Conservation (phyloP, 1,140 invertebrate species). For the Sycophila sp. region DNA sequence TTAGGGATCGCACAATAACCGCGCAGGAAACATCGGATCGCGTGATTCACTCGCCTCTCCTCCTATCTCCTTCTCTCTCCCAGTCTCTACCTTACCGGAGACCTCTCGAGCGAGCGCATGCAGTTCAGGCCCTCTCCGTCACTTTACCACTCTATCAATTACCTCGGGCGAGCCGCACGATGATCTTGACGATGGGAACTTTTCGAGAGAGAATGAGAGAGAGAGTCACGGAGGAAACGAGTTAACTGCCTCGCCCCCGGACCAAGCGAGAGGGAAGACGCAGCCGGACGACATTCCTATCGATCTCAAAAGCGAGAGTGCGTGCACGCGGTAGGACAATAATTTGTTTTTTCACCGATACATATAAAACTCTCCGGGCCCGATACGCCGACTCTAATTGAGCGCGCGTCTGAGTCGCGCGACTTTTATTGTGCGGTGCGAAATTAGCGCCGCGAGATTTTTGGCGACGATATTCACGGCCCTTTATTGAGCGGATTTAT, state of each 20-base stretch:
- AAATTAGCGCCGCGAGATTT: background rate
- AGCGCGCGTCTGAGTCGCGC: background rate
- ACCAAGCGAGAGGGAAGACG: background rate
- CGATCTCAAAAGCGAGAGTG: background rate
- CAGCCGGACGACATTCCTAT: background rate
- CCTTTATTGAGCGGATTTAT: background rate
- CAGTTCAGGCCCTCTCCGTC: background rate
- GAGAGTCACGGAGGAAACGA: background rate
- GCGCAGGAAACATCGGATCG: conserved; percentile 4
- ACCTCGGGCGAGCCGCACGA: background rate
- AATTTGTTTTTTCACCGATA: conserved; percentile 37
- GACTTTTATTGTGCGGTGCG: background rate
- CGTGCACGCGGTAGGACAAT: conserved; percentile 22
- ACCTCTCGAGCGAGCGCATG: background rate
- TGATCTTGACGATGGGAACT: conserved; percentile 22
- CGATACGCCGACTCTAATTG: conserved; percentile 7
- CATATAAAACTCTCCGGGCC: conserved; percentile 13
- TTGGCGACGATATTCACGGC: background rate
- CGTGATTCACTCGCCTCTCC: conserved; percentile 35
- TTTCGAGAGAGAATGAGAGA: conserved; percentile 5
- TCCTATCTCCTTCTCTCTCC: background rate
- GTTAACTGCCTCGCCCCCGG: background rate
- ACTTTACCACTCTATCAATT: conserved; percentile 41
- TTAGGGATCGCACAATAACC: too few relatives aligned
- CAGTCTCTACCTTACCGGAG: background rate